A percentile compares a stretch with the other conserved stretches of the same genome.
Evolutionary conservation across 2,113 vertebrate species (phyloP).

Genomic region (Barnardius zonarius): DNA sequence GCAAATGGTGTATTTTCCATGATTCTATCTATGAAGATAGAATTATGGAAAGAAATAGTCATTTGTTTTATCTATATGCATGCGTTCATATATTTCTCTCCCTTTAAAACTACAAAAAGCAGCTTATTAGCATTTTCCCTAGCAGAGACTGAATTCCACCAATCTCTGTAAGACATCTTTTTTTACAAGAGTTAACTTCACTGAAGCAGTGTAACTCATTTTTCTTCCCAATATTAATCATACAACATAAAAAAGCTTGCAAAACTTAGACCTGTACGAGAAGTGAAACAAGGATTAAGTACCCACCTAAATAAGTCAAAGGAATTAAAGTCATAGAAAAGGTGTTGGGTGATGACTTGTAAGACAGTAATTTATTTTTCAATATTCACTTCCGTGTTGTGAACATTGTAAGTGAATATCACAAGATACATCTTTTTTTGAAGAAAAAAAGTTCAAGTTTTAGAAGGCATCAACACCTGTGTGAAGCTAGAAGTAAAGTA

Average conservation of each 20-base stretch:
- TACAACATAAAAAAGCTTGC: background rate
- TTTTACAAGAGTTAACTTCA: background rate
- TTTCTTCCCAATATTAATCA: background rate
- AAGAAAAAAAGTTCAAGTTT: background rate
- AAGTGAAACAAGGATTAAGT: background rate
- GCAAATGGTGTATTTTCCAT: background rate
- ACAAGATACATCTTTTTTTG: background rate
- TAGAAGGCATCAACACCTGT: background rate
- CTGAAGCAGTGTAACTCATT: background rate
- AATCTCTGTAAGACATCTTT: background rate
- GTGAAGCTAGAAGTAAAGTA: background rate
- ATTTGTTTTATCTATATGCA: background rate
- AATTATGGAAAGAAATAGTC: background rate
- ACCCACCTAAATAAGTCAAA: background rate
- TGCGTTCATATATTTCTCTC: background rate
- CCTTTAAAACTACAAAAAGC: background rate
- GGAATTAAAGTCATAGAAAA: background rate
- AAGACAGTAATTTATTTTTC: background rate
- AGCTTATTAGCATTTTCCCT: background rate
- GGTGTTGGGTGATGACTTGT: background rate
- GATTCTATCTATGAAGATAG: background rate
- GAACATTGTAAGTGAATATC: background rate
- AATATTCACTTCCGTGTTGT: background rate
- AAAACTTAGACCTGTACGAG: background rate
- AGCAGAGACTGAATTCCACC: background rate